These are phyloP conservation scores for Odontophorus gujanensis DNA, from an alignment of 2,113 vertebrate genomes.

Conservation along the genomic window DNA sequence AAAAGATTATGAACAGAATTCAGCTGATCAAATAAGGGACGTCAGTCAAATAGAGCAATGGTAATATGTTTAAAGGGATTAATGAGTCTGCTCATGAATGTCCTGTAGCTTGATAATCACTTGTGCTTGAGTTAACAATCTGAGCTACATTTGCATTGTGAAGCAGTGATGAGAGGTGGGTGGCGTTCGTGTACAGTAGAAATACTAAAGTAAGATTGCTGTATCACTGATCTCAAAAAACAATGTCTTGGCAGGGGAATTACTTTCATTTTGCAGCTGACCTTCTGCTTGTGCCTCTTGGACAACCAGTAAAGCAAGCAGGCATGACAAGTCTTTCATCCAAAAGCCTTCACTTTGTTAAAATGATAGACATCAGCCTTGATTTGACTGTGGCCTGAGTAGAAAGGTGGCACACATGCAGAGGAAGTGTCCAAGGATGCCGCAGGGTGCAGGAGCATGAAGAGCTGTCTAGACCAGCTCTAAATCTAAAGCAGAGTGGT, in stretches of 20 bases:
- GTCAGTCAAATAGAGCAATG: background rate
- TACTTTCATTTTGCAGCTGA: background rate
- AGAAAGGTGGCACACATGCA: background rate
- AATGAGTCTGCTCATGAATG: background rate
- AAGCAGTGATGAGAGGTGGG: background rate
- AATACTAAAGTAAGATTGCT: background rate
- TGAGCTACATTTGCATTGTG: slow-evolving; percentile 20
- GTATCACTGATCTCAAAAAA: background rate
- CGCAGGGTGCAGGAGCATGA: background rate
- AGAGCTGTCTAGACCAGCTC: background rate
- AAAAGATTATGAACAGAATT: background rate
- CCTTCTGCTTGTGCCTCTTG: background rate
- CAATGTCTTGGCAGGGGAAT: background rate
- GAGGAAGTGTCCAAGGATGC: background rate
- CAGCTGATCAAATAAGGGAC: background rate
- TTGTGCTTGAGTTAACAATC: slow-evolving; percentile 47
- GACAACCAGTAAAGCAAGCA: background rate
- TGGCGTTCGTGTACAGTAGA: background rate
- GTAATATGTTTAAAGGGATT: slow-evolving; percentile 15
- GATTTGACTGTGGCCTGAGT: background rate
- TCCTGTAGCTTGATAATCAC: slow-evolving; percentile 28
- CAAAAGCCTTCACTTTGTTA: background rate
- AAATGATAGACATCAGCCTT: background rate
- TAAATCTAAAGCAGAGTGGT: background rate
- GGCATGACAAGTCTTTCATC: background rate